Percentiles rank a stretch among this genome's conserved stretches.
phyloP scores from a whole-genome alignment of 1,140 invertebrate species.

The Bombus ignitus region DNA sequence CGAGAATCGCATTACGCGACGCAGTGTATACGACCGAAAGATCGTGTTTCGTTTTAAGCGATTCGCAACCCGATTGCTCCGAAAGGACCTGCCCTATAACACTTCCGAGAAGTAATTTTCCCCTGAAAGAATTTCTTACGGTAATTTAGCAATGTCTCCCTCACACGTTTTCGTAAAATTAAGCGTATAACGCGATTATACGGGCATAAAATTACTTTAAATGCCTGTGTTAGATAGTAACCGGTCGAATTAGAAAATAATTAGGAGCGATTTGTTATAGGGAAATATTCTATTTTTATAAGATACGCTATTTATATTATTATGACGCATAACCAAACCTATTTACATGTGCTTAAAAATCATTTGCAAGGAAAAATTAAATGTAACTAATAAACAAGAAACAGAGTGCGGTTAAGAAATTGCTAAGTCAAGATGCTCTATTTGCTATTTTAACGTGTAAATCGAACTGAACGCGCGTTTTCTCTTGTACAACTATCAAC shows the following conservation, averaged over 20 bases:
- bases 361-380: not conserved
- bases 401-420: not conserved
- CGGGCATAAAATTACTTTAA: not conserved
- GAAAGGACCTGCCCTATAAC: not conserved
- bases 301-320: too few relatives aligned
- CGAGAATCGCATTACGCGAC: conserved; percentile 61
- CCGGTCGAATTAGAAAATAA: too few relatives aligned
- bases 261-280: too few relatives aligned
- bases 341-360: not conserved
- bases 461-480: not conserved
- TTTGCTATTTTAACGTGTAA: not conserved
- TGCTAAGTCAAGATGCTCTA: not conserved
- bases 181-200: not conserved
- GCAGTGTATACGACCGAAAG: conserved; percentile 42
- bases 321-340: too few relatives aligned
- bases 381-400: not conserved
- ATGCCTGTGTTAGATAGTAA: not conserved
- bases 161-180: not conserved
- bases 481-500: not conserved
- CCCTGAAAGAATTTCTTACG: not conserved
- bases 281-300: too few relatives aligned
- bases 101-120: not conserved
- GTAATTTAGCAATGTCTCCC: conserved; percentile 12
- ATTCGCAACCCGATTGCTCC: conserved; percentile 35
- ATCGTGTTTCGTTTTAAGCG: conserved; percentile 53